Conservation (phyloP, 2,888 invertebrate genomes). For the Limenitis camilla region DNA sequence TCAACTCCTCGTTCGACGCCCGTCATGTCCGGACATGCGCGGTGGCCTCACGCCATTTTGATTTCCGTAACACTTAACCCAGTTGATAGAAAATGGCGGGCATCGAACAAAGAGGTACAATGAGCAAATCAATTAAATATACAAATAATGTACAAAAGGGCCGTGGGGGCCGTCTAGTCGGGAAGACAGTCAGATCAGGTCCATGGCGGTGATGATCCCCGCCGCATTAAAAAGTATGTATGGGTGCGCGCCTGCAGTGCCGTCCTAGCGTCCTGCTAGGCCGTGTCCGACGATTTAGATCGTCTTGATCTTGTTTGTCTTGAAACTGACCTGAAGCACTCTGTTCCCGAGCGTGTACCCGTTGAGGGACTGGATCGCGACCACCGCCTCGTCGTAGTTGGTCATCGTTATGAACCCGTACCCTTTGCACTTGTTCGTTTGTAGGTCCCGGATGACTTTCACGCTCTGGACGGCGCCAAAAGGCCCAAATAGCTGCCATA, state of each 20-base stretch:
- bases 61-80: slow-evolving; percentile 66
- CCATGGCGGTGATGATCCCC: slow-evolving; percentile 27
- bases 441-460: slow-evolving; percentile 92
- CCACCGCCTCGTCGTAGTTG: slow-evolving; percentile 93
- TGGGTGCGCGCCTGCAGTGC: slow-evolving; percentile 72
- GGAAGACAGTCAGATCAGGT: slow-evolving; percentile 43
- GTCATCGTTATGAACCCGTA: slow-evolving; percentile 97
- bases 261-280: slow-evolving; percentile 69
- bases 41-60: slow-evolving; percentile 56
- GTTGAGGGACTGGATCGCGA: slow-evolving; percentile 93
- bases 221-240: slow-evolving; percentile 43
- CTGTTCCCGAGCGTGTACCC: slow-evolving; percentile 93
- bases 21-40: slow-evolving; percentile 62
- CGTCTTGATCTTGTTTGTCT: slow-evolving; percentile 86
- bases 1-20: slow-evolving; percentile 42
- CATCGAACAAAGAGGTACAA: slow-evolving; percentile 53
- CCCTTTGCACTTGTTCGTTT: slow-evolving; percentile 95
- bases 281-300: slow-evolving; percentile 72
- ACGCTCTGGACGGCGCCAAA: slow-evolving; percentile 95
- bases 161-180: slow-evolving; percentile 36
- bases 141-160: slow-evolving; percentile 53
- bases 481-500: slow-evolving; percentile 97
- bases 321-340: slow-evolving; percentile 94
- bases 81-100: slow-evolving; percentile 44
- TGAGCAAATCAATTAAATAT: slow-evolving; percentile 50